Evolutionary conservation across 2,113 vertebrate species (phyloP), one percentile per base, ranked within the genome.

Genomic region (Psilopogon haemacephalus): DNA sequence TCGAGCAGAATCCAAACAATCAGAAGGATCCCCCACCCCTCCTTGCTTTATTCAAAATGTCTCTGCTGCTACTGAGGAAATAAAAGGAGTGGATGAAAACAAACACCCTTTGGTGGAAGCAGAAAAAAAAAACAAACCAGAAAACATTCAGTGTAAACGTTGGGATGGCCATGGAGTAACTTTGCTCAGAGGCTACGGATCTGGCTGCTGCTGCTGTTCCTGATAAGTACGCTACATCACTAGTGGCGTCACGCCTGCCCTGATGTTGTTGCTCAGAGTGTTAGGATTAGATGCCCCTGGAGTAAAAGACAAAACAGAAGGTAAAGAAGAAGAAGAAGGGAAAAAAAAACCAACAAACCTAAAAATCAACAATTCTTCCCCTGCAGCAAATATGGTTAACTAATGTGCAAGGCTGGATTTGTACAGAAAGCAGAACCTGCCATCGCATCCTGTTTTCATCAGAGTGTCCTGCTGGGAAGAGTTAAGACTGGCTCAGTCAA

Each of bases 51-150:
- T 64, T 86, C 88, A 84, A 96, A 94, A 93, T 1, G 18, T 73
- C 54, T 93, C 77, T 73, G 55, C 81, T 89, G 88, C 86, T 96
- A 91, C 94, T 58, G 94, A 92, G 75, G 83, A 93, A 94, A 84
- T 80, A 93, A 84, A 93, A 92, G 69, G 48, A 90, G 69, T 52
- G 48, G 80, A 87, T 58, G 27, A 91, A 96, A 96, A 86, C 78
- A 90, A 96, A 95, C 79, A 91, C 18, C 20, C 76, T 74, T 80
- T 84, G 62, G 65, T 76, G 89, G 86, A 80, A 55, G 63, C 15
- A 1, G 12, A 74, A 56, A 56, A 88, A 94, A 42, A n/a, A n/a
- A n/a, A n/a, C n/a, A n/a, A n/a, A n/a, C n/a, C n/a, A n/a, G 40
- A 84, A 91, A 96, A 86, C 50, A 80, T 30, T 86, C 67, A 30